Base-by-base conservation (phyloP, 1,140 invertebrate genomes). In the Drosophila prosaltans region DNA sequence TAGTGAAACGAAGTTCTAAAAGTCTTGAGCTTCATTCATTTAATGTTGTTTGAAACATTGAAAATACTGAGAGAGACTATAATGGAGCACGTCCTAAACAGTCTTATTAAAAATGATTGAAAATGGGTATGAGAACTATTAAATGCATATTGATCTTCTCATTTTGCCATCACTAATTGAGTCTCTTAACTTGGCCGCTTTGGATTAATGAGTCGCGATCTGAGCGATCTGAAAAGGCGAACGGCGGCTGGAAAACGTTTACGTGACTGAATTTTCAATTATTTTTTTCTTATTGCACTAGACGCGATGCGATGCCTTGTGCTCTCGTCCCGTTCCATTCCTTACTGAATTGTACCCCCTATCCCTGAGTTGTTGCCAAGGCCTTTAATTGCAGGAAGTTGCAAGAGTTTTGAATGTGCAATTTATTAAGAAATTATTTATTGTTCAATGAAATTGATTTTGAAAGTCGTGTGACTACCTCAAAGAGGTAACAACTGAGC, bases 391-490 rank as follows among this genome's bases (percentile, higher is more conserved):
- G 82, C 81, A 85, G 81, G 81, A 85, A 85, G 81, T 85, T 71
- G 81, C 81, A 78, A 51, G 45, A 51, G 45, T 85, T 85, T 85
- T 81, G 81, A 81, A 70, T 72, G 81, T 78, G 82, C 71, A 85
- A 85, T 85, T 85, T 85, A 85, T 85, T 86, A 86, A 86, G 81
- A 85, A 86, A 85, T 86, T 85, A 85, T 85, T 84, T 85, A 85
- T 84, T 84, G 81, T 77, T 58, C 51, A 65, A 43, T 74, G 54
- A 85, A 85, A 85, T 85, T 85, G 82, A 85, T 85, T 85, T 85
- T 67, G 81, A 85, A 85, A 85, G 81, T 81, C 82, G 82, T 84
- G 81, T 78, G 82, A 85, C 81, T 69, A 73, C 72, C 41, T 58
- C 48, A 30, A 36, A 45, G 30, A 16, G 21, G 54, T 16, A 61